Conservation (phyloP, 1,140 invertebrate species). For the Leptinotarsa lineolata region DNA sequence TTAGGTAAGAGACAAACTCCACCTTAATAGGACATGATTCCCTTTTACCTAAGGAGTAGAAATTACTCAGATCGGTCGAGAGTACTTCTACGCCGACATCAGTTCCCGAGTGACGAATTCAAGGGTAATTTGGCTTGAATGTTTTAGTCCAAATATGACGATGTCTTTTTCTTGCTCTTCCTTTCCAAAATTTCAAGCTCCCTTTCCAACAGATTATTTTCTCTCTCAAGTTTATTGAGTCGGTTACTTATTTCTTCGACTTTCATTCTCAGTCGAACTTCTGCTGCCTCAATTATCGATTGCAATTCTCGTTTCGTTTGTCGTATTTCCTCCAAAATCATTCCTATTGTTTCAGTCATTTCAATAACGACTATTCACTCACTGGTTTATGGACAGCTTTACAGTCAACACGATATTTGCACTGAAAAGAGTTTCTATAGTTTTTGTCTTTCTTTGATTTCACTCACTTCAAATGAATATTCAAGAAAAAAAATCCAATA, state of each 20-base stretch:
- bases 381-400: background rate
- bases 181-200: slow-evolving; percentile 5
- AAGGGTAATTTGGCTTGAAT: background rate
- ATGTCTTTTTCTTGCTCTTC: slow-evolving; percentile 10
- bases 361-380: background rate
- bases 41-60: background rate
- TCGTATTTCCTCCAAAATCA: too few relatives aligned
- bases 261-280: too few relatives aligned
- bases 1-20: slow-evolving; percentile 8
- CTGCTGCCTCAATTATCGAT: too few relatives aligned
- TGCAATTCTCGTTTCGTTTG: too few relatives aligned
- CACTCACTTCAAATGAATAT: too few relatives aligned
- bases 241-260: too few relatives aligned
- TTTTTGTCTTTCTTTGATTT: background rate
- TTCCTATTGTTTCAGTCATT: too few relatives aligned
- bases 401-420: background rate
- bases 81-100: background rate
- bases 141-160: background rate
- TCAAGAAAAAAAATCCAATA: too few relatives aligned
- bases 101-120: slow-evolving; percentile 3
- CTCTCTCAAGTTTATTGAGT: slow-evolving; percentile 6
- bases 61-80: slow-evolving; percentile 1
- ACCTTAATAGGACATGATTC: slow-evolving; percentile 10
- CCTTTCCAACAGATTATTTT: slow-evolving; percentile 7
- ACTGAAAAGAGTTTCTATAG: background rate